Base-by-base conservation (phyloP, 2,797 vertebrate species). In the Dendrocincla tyrannina region DNA sequence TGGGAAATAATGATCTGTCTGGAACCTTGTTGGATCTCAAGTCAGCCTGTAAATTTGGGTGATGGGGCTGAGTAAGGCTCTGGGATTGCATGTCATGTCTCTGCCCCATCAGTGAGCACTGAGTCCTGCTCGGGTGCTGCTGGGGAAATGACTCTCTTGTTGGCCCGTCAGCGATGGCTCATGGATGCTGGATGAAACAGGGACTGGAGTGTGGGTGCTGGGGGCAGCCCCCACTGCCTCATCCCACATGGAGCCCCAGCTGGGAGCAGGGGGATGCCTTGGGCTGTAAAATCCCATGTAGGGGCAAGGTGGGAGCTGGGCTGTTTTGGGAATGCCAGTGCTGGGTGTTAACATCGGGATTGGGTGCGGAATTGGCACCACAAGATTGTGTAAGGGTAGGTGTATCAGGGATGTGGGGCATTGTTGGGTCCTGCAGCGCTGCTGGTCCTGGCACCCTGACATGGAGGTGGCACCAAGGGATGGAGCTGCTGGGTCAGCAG, bases 331-430 rank as follows among this genome's bases (percentile, higher is more conserved):
- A 28, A 52, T 1, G 2, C 28, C 74, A 23, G 3, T 1, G 9
- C 27, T 50, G 56, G 33, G 42, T 23, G 22, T 41, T 44, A 32
- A 14, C 24, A 5, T 1, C 5, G 9, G 10, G 12, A 49, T 17
- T 23, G 60, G 56, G n/a, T 41, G 49, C 62, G 47, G 42, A 70
- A 55, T 2, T 42, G 47, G 47, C 39, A 55, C 17, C 0, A 1
- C 42, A 46, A 19, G 19, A 6, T 52, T 33, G 0, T 1, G 3
- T 17, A 25, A 2, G 17, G 2, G 8, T 0, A 16, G 1, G 2
- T 27, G 52, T 35, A 46, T 27, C 41, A 35, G 72, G 46, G 28
- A 72, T 30, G 39, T 30, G 62, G 32, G 74, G 37, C 37, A 11
- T 0, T 30, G 22, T 10, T 41, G 39, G 19, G 28, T 62, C 30